Percentiles rank a stretch among this genome's conserved stretches.
These are phyloP conservation scores for Dinocampus coccinellae DNA, from an alignment of 2,888 invertebrate genomes.

Conservation along the genomic window DNA sequence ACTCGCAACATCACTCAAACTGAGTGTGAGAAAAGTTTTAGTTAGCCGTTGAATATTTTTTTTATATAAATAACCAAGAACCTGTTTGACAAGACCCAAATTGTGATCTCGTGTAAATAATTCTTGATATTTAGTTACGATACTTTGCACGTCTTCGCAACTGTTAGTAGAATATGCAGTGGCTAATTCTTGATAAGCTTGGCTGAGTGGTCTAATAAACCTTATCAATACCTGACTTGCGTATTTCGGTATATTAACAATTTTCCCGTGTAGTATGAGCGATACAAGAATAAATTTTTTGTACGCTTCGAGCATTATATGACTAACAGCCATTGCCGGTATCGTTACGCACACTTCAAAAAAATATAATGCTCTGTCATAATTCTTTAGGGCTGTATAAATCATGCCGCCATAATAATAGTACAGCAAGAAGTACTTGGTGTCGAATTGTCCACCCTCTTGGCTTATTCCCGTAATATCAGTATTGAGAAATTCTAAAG, in stretches of 20 bases:
- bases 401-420: constrained; percentile 99
- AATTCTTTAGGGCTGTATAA: constrained; percentile 93
- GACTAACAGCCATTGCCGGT: constrained; percentile 94
- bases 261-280: constrained; percentile 91
- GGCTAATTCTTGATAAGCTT: constrained; percentile 90
- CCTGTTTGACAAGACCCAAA: constrained; percentile 84
- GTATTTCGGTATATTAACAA: constrained; percentile 87
- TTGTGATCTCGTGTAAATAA: constrained; percentile 84
- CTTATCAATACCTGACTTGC: constrained; percentile 89
- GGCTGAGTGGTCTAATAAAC: constrained; percentile 87
- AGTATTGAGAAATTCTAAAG: constrained; percentile 87
- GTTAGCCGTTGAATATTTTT: constrained; percentile 97
- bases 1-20: constrained; percentile 89
- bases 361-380: constrained; percentile 92
- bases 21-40: constrained; percentile 92
- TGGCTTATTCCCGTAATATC: constrained; percentile 93
- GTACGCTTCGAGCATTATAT: constrained; percentile 97
- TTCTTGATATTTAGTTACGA: constrained; percentile 85
- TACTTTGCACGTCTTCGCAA: constrained; percentile 77
- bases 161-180: constrained; percentile 84
- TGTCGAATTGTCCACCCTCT: constrained; percentile 87
- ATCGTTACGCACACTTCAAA: constrained; percentile 96
- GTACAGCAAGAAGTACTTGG: constrained; percentile 91
- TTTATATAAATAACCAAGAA: constrained; percentile 90
- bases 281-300: constrained; percentile 96